Evolutionary conservation across 2,888 invertebrate genomes (phyloP).

Genomic region (Euzophera pinguis): DNA sequence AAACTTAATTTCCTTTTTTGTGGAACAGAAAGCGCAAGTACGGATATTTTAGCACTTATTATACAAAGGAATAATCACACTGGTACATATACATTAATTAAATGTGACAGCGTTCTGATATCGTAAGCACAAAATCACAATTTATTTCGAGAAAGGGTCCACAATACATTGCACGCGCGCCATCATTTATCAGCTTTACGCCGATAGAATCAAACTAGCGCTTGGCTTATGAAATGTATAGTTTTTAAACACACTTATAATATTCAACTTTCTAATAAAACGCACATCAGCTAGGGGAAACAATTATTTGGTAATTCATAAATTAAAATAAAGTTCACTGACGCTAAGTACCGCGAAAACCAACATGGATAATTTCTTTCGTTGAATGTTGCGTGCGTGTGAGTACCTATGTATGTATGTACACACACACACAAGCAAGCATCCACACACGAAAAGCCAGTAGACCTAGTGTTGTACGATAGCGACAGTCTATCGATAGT

Average conservation of each 20-base stretch:
- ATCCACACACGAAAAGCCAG: constrained; percentile 19
- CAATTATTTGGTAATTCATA: constrained; percentile 32
- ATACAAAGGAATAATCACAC: constrained; percentile 31
- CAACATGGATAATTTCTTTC: constrained; percentile 33
- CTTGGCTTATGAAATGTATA: constrained; percentile 21
- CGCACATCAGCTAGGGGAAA: constrained; percentile 27
- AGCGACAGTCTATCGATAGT: no score
- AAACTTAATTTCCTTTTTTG: constrained; percentile 70
- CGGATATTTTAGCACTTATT: constrained; percentile 30
- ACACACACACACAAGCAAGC: constrained; percentile 19
- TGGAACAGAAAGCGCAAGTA: constrained; percentile 30
- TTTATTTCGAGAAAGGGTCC: constrained; percentile 60
- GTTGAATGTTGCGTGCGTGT: constrained; percentile 28
- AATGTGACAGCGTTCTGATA: constrained; percentile 44
- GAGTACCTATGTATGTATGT: constrained; percentile 20
- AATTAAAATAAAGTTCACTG: constrained; percentile 58
- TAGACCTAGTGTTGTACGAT: no score
- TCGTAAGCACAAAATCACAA: constrained; percentile 58
- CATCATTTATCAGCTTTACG: constrained; percentile 50
- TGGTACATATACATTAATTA: constrained; percentile 48
- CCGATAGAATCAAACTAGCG: constrained; percentile 16
- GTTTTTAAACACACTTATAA: constrained; percentile 24
- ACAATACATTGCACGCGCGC: constrained; percentile 64
- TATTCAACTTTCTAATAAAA: constrained; percentile 33
- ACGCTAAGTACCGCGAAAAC: constrained; percentile 67